phyloP scores from a whole-genome alignment of 2,113 vertebrate genomes.

The Solea solea region DNA sequence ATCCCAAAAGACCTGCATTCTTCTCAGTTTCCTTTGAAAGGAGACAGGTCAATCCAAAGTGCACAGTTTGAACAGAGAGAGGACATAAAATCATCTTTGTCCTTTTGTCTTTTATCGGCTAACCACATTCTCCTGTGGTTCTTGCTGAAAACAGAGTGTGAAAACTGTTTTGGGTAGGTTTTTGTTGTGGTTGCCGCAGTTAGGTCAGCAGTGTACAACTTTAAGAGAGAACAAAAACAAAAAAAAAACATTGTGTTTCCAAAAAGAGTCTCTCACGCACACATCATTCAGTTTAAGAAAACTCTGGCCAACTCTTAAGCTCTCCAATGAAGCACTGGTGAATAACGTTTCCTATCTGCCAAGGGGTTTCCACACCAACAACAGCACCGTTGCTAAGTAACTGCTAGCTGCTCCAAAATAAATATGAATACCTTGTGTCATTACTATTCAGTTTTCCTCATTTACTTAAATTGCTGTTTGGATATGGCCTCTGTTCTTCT shows the following conservation, averaged over 20 bases:
- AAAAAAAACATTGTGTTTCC: no score
- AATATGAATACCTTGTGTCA: conserved; percentile 31
- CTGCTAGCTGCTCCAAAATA: conserved; percentile 13
- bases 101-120: neutral
- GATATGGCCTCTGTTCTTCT: conserved; percentile 11
- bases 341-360: conserved; percentile 37
- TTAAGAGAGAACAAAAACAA: conserved; percentile 1
- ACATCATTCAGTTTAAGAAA: conserved; percentile 51
- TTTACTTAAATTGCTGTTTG: conserved; percentile 46
- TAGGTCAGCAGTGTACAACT: neutral
- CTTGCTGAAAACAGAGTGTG: neutral
- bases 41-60: conserved; percentile 3
- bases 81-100: neutral
- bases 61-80: neutral
- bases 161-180: neutral
- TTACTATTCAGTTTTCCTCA: conserved; percentile 43
- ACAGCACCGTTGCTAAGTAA: conserved; percentile 69
- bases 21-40: neutral
- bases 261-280: neutral
- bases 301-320: conserved; percentile 48
- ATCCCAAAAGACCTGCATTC: neutral
- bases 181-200: neutral
- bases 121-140: neutral
- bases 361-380: conserved; percentile 19
- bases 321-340: conserved; percentile 62